A percentile compares a stretch with the other conserved stretches of the same genome.
These are phyloP conservation scores for Oceanodroma leucorhoa DNA, from an alignment of 2,797 vertebrate genomes.

Conservation along the genomic window DNA sequence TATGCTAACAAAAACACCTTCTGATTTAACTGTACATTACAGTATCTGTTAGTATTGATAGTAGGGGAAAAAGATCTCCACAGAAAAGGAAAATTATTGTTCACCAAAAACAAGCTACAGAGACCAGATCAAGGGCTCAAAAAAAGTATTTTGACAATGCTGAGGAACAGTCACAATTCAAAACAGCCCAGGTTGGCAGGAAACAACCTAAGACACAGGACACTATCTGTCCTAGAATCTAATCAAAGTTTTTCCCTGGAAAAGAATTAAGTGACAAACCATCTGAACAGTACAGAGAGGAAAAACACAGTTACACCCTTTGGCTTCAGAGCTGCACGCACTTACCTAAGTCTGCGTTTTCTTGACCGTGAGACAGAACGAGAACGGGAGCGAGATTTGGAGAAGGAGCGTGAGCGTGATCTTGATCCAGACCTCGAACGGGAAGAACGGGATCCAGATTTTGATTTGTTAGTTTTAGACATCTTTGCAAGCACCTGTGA, in stretches of 20 bases:
- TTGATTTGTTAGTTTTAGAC: slow-evolving; percentile 93
- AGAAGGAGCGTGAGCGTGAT: slow-evolving; percentile 87
- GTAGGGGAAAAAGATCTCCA: not conserved
- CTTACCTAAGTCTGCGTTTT: slow-evolving; percentile 92
- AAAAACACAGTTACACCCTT: not conserved
- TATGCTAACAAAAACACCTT: not conserved
- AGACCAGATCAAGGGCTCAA: not conserved
- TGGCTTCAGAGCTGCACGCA: not conserved
- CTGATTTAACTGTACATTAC: not conserved
- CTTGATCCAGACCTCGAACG: slow-evolving; percentile 87
- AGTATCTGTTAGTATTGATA: not conserved
- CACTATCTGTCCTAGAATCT: not conserved
- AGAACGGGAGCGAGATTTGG: slow-evolving; percentile 90
- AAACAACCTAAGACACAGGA: not conserved
- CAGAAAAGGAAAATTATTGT: not conserved
- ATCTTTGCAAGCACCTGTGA: slow-evolving; percentile 77
- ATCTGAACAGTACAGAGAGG: not conserved
- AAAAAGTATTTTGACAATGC: not conserved
- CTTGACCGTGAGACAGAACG: slow-evolving; percentile 89
- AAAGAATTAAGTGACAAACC: not conserved
- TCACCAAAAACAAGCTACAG: not conserved
- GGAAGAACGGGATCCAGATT: slow-evolving; percentile 89
- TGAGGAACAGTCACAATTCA: not conserved
- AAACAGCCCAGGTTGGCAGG: not conserved
- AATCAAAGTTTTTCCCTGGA: not conserved